phyloP scores from a whole-genome alignment of 2,113 vertebrate species.

The Amphiprion percula region DNA sequence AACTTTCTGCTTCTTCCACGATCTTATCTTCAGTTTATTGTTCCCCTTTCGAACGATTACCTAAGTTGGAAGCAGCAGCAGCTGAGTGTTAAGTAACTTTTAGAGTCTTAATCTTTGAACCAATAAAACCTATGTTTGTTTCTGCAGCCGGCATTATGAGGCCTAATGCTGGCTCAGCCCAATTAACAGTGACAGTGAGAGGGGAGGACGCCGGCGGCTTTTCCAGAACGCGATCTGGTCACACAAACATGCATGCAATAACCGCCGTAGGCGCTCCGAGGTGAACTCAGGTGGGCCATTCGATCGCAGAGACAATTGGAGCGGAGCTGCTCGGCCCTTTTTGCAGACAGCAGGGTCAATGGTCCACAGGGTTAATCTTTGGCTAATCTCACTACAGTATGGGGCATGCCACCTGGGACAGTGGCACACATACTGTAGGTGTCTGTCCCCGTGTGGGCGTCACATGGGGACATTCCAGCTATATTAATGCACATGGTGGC shows the following conservation, averaged over 20 bases:
- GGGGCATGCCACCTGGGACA: conserved; percentile 75
- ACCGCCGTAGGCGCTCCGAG: conserved; percentile 24
- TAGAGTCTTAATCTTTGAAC: conserved; percentile 67
- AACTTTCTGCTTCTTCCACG: too few relatives aligned
- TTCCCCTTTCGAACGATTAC: not conserved
- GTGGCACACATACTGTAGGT: conserved; percentile 34
- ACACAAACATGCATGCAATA: not conserved
- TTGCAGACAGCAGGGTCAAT: conserved; percentile 84
- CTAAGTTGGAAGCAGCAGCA: not conserved
- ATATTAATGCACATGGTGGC: conserved; percentile 29
- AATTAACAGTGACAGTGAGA: conserved; percentile 70
- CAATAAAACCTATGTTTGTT: conserved; percentile 70
- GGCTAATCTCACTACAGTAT: conserved; percentile 86
- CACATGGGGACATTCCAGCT: conserved; percentile 25
- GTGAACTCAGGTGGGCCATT: conserved; percentile 70
- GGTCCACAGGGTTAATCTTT: conserved; percentile 88
- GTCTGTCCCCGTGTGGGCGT: not conserved
- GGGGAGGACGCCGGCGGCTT: conserved; percentile 7
- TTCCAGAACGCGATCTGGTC: not conserved
- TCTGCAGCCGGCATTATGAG: conserved; percentile 33
- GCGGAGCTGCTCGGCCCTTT: conserved; percentile 73
- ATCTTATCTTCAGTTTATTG: not conserved
- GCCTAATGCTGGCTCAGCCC: conserved; percentile 64
- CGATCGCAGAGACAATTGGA: conserved; percentile 80
- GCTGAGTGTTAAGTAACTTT: conserved; percentile 54